These are phyloP conservation scores for Ophioninae sp. DNA, from an alignment of 2,888 invertebrate species.

Conservation along the genomic window DNA sequence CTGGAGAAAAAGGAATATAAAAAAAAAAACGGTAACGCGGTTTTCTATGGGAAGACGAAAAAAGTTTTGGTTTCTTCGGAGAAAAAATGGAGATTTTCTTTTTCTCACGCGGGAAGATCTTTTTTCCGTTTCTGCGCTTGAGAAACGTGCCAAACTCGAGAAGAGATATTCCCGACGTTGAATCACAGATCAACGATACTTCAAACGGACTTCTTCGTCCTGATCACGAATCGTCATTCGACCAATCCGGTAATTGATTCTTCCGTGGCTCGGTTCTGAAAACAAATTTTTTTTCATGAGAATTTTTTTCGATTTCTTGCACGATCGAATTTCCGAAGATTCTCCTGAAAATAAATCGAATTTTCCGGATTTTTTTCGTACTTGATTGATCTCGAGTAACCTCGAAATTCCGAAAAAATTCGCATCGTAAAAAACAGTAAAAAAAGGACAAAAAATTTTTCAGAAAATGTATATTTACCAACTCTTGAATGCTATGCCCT, in stretches of 20 bases:
- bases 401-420: not conserved
- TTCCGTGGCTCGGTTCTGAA: constrained; percentile 2
- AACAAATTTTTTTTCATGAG: not conserved
- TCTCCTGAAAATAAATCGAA: too few relatives aligned
- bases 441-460: not conserved
- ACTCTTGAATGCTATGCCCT: not conserved
- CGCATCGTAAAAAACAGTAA: not conserved
- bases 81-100: not conserved
- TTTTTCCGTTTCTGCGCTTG: not conserved
- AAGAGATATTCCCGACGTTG: constrained; percentile 42
- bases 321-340: too few relatives aligned
- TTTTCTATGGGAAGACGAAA: not conserved
- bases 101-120: not conserved
- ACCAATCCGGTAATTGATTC: not conserved
- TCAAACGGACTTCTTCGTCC: constrained; percentile 24
- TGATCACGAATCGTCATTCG: not conserved
- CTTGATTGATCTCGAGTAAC: too few relatives aligned
- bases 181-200: constrained; percentile 74
- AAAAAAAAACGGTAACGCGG: not conserved
- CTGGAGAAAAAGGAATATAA: not conserved
- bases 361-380: too few relatives aligned
- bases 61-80: not conserved
- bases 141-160: constrained; percentile 2
- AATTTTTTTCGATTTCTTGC: not conserved
- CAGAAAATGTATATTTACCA: not conserved